phyloP scores from a whole-genome alignment of 2,113 vertebrate species.

The Todiramphus chloris region DNA sequence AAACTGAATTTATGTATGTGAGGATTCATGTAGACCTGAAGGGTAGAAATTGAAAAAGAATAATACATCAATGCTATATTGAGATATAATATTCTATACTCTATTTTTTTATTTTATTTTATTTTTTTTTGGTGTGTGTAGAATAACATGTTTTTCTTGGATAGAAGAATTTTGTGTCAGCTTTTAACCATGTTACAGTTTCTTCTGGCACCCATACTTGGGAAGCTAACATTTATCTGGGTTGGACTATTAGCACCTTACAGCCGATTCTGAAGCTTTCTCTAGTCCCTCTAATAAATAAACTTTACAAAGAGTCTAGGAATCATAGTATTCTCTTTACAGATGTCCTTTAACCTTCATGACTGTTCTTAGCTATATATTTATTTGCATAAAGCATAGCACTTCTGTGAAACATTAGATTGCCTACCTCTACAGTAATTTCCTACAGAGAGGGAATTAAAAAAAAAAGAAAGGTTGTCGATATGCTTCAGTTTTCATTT shows the following conservation, averaged over 20 bases:
- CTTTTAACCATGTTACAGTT: conserved; percentile 52
- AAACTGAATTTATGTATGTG: conserved; percentile 20
- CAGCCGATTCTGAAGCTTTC: conserved; percentile 39
- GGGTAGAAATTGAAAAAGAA: conserved; percentile 21
- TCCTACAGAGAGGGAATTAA: neutral
- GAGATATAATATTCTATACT: neutral
- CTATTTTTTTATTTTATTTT: no score
- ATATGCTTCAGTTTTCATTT: conserved; percentile 15
- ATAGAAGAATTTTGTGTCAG: conserved; percentile 15
- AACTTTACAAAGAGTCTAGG: conserved; percentile 26
- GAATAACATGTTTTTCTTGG: conserved; percentile 52
- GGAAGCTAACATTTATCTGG: conserved; percentile 73
- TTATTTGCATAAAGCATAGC: conserved; percentile 32
- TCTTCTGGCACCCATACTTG: conserved; percentile 60
- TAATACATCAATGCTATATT: neutral
- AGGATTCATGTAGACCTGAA: neutral
- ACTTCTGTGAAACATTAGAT: conserved; percentile 18
- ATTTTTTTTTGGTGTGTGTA: neutral
- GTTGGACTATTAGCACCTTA: conserved; percentile 63
- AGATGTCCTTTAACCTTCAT: conserved; percentile 20
- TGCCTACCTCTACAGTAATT: neutral
- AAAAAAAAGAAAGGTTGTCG: neutral
- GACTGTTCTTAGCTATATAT: conserved; percentile 4
- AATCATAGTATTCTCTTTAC: conserved; percentile 59
- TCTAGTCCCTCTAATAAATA: conserved; percentile 33